A percentile compares a stretch with the other conserved stretches of the same genome.
Evolutionary conservation across 2,113 vertebrate species (phyloP).

Genomic region (Cercocebus atys): DNA sequence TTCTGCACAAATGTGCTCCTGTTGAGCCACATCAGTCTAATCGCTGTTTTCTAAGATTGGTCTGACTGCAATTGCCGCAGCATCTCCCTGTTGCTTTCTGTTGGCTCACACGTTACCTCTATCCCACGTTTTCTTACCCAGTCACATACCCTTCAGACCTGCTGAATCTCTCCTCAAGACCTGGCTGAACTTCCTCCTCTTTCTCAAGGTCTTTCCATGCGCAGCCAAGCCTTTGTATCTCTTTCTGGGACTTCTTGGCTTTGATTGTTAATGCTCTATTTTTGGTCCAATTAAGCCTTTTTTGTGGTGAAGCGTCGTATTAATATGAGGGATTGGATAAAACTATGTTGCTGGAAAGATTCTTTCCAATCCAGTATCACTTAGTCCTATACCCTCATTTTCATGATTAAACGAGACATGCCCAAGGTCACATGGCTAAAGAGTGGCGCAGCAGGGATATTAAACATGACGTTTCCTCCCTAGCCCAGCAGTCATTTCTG

Average conservation of each 20-base stretch:
- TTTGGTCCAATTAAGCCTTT: background rate
- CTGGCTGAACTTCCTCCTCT: background rate
- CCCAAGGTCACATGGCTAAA: background rate
- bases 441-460: background rate
- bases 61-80: rapidly evolving
- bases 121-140: background rate
- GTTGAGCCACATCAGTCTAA: background rate
- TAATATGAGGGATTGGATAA: background rate
- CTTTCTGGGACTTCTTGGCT: background rate
- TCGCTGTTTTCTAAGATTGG: background rate
- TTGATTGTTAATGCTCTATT: background rate
- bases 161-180: too few species aligned
- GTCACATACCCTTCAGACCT: background rate
- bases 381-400: background rate
- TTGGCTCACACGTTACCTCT: background rate
- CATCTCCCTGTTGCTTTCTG: background rate
- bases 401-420: background rate
- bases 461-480: background rate
- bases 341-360: background rate
- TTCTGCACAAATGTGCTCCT: background rate
- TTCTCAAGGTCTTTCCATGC: background rate
- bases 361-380: background rate
- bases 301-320: background rate
- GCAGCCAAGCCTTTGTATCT: background rate
- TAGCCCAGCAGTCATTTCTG: background rate